These are phyloP conservation scores for Pogonocichla stellata DNA, from an alignment of 2,113 vertebrate species.

Conservation along the genomic window DNA sequence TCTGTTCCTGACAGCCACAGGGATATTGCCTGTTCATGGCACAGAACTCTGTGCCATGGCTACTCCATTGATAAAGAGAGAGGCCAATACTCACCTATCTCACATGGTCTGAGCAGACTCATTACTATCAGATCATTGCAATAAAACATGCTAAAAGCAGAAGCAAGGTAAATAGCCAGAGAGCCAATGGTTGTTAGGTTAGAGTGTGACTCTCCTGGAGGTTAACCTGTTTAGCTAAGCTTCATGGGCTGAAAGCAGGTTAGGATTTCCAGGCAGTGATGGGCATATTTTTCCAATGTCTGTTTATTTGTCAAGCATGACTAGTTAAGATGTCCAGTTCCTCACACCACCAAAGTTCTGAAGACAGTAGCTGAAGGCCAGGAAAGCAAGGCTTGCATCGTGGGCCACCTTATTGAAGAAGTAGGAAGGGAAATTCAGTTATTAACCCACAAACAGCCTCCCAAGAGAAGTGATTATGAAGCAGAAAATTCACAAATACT, in stretches of 20 bases:
- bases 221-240: constrained; percentile 48
- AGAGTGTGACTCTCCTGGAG: background rate
- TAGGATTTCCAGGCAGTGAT: background rate
- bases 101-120: background rate
- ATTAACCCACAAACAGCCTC: constrained; percentile 12
- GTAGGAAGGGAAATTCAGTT: constrained; percentile 47
- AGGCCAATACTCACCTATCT: background rate
- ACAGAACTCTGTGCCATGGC: background rate
- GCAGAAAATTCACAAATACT: background rate
- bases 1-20: background rate
- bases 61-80: background rate
- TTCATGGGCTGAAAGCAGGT: constrained; percentile 13
- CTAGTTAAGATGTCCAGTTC: constrained; percentile 17
- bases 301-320: constrained; percentile 26
- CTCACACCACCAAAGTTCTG: constrained; percentile 66
- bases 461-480: background rate
- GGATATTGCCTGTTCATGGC: background rate
- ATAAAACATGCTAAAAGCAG: constrained; percentile 2
- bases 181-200: constrained; percentile 1
- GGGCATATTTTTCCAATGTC: background rate
- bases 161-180: constrained; percentile 1
- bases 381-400: constrained; percentile 57
- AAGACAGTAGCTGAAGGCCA: constrained; percentile 57
- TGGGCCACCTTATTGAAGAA: constrained; percentile 52
- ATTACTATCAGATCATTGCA: background rate